These are phyloP conservation scores for Falco novaeseelandiae DNA, from an alignment of 2,797 vertebrate genomes.

Conservation along the genomic window DNA sequence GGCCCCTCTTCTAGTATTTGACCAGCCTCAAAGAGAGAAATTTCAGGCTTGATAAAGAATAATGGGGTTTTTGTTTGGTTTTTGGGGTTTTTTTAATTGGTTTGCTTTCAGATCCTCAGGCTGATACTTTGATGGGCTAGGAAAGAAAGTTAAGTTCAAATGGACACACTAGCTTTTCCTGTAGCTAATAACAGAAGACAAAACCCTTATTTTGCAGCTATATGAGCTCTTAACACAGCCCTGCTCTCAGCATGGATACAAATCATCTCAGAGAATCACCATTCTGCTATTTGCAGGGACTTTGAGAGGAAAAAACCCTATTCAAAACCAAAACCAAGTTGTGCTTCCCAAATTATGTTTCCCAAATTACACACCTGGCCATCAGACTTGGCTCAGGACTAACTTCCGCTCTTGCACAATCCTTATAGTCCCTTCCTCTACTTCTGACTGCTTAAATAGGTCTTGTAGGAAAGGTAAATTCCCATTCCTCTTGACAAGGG, in stretches of 20 bases:
- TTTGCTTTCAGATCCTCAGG: background rate
- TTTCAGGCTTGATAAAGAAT: background rate
- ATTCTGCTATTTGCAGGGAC: background rate
- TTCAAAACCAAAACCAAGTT: background rate
- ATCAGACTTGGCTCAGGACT: background rate
- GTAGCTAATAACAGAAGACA: background rate
- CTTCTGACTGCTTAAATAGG: background rate
- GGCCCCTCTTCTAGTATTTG: background rate
- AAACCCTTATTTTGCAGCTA: background rate
- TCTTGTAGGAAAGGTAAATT: background rate
- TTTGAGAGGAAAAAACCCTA: background rate
- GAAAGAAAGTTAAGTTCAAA: background rate
- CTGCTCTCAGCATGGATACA: background rate
- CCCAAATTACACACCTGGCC: background rate
- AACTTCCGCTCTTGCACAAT: background rate
- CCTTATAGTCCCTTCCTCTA: background rate
- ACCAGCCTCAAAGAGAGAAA: background rate
- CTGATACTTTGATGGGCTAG: background rate
- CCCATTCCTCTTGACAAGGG: background rate
- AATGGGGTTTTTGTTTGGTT: rapidly evolving
- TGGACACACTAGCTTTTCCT: background rate
- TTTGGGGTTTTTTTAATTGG: no score
- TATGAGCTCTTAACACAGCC: background rate
- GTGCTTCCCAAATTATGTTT: background rate
- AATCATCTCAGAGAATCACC: background rate